Evolutionary conservation across 2,888 invertebrate species (phyloP), one percentile per base, ranked within the genome.

Genomic region (Ophion obscuratus): DNA sequence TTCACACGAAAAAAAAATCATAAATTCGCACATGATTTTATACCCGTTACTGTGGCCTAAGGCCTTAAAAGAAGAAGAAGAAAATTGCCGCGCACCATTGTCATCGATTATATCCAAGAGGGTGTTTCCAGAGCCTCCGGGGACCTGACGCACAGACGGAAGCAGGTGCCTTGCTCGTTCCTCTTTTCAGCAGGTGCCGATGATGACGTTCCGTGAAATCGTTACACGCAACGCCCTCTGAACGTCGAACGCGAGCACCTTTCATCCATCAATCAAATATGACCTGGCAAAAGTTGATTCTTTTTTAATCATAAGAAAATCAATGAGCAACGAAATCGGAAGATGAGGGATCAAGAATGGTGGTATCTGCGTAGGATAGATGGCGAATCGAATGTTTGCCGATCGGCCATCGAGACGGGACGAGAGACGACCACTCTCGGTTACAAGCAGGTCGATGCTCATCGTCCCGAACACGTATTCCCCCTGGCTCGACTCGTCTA

Each of bases 391-490:
- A 90, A 90, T 81, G 62, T 44, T 40, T 87, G 89, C 89, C 90
- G 88, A 92, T 91, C 90, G 92, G 93, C 93, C 93, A 93, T 93
- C 91, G 92, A 89, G 90, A 84, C 91, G 92, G 92, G 81, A 81
- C 81, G 85, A 70, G 76, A 76, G 76, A 67, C 27, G 27, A 31
- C 4, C 57, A 57, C 27, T 64, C 77, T 83, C 85, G 74, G 84
- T 85, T 62, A 81, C 73, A 47, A 82, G 76, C 47, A 20, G 75
- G 83, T 88, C 85, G 85, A 87, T 85, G 85, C 77, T 84, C 88
- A 81, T 87, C 88, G 83, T 20, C 24, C 62, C 62, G 62, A 40
- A 70, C 61, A 53, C 44, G 24, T 66, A 66, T 81, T 81, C 80
- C 85, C 76, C 59, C 81, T 73, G 79, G 76, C 31, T 62, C 68